Base-by-base conservation (phyloP, 2,113 vertebrate species). In the Xiphorhynchus elegans region DNA sequence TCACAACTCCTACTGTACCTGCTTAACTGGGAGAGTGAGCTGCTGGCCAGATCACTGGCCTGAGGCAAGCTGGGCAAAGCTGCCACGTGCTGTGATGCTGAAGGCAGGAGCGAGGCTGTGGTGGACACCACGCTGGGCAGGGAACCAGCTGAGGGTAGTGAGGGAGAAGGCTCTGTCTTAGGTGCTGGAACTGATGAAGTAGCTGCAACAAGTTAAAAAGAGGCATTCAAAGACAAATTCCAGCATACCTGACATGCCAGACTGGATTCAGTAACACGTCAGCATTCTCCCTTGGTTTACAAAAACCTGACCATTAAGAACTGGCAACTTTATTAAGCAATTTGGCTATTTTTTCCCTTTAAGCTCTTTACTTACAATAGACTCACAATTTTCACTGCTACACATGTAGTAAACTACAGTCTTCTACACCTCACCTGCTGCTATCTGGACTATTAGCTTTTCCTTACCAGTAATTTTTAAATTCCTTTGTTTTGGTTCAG, bases 1-100 rank as follows among this genome's bases (percentile, higher is more conserved):
- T 14, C 74, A 62, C 47, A 74, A 24, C 46, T 76, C 47, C 55
- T 35, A 64, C 93, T 33, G 8, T 98, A 99, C 99, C 99, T 99
- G 98, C 97, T 99, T 84, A 99, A 98, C 82, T 98, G 98, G 80
- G 99, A 95, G 89, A 99, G 98, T 46, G 98, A 98, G 81, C 96
- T 97, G 94, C 97, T 98, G 88, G 98, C 94, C 95, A 99, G 82
- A 93, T 99, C 99, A 59, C 96, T 96, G 60, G 98, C 62, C 77
- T 98, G 98, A 59, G 98, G 96, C 97, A 99, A 96, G 96, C 83
- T 98, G 93, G 99, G 96, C 93, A 99, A 97, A 2, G 97, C 76
- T 82, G 98, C 97, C 35, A 94, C 96, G 28, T 99, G 99, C 84
- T 98, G 97, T 1, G 99, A 97, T 52, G 98, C 91, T 18, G 98